Conservation (phyloP, 2,113 vertebrate species). For the Carassius carassius region DNA sequence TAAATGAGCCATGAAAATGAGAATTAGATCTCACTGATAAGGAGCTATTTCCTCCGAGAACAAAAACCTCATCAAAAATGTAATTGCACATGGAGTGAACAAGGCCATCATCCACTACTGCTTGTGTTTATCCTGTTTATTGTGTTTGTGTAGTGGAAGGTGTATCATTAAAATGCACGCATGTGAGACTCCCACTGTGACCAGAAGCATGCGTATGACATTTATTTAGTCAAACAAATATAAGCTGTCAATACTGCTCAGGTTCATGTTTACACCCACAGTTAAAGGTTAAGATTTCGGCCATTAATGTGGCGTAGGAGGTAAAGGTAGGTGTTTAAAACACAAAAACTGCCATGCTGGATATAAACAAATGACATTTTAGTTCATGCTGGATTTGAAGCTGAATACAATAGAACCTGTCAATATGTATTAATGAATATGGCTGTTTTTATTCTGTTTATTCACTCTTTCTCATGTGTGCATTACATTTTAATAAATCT, state of each 20-base stretch:
- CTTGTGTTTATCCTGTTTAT: not conserved
- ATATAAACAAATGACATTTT: not conserved
- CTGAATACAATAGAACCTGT: not conserved
- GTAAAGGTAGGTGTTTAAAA: not conserved
- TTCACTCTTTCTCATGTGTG: not conserved
- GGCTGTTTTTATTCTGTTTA: not conserved
- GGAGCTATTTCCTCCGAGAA: not conserved
- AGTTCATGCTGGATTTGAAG: not conserved
- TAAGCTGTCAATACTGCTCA: slow-evolving; percentile 3
- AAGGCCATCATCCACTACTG: not conserved
- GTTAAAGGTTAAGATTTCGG: not conserved
- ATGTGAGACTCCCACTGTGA: not conserved
- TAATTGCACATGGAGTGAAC: not conserved
- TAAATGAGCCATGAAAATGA: slow-evolving; percentile 3
- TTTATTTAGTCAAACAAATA: not conserved
- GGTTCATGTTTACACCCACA: slow-evolving; percentile 4
- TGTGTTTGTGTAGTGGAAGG: not conserved
- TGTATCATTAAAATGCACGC: slow-evolving; percentile 1
- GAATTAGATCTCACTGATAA: not conserved
- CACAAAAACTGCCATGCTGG: not conserved
- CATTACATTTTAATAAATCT: not conserved
- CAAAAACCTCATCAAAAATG: not conserved
- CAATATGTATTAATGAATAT: not conserved
- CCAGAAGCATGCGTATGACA: not conserved
- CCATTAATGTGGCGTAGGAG: not conserved